Evolutionary conservation across 2,888 invertebrate species (phyloP).

Genomic region (Maniola hyperantus): DNA sequence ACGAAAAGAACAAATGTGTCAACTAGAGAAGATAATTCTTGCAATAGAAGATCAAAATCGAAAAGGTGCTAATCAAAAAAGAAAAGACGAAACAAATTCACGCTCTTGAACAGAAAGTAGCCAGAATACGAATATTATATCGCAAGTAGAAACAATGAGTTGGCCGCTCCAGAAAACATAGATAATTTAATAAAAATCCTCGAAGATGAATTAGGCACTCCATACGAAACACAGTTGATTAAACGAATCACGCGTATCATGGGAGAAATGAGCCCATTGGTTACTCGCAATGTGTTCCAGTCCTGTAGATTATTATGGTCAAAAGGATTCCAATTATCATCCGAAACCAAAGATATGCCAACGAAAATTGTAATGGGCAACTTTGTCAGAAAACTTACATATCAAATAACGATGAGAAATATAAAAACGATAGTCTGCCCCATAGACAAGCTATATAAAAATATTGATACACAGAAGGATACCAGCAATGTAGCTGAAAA

Average conservation of each 20-base stretch:
- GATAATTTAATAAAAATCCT: slow-evolving; percentile 69
- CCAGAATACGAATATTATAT: slow-evolving; percentile 52
- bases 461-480: slow-evolving; percentile 53
- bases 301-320: slow-evolving; percentile 41
- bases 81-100: slow-evolving; percentile 59
- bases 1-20: slow-evolving; percentile 49
- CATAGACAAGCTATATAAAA: slow-evolving; percentile 57
- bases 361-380: slow-evolving; percentile 56
- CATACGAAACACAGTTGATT: slow-evolving; percentile 46
- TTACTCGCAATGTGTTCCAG: slow-evolving; percentile 42
- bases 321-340: slow-evolving; percentile 40
- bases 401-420: slow-evolving; percentile 48
- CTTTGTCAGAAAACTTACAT: slow-evolving; percentile 51
- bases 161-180: slow-evolving; percentile 58
- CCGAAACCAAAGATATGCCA: slow-evolving; percentile 48
- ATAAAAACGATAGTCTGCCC: slow-evolving; percentile 48
- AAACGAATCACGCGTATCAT: slow-evolving; percentile 34
- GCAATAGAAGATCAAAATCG: slow-evolving; percentile 65
- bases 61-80: slow-evolving; percentile 53
- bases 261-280: slow-evolving; percentile 34
- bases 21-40: slow-evolving; percentile 69
- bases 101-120: slow-evolving; percentile 56
- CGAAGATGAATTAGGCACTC: slow-evolving; percentile 65
- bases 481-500: slow-evolving; percentile 42
- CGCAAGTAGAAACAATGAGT: slow-evolving; percentile 48